phyloP scores from a whole-genome alignment of 2,888 invertebrate species.

The Ophraella communa region DNA sequence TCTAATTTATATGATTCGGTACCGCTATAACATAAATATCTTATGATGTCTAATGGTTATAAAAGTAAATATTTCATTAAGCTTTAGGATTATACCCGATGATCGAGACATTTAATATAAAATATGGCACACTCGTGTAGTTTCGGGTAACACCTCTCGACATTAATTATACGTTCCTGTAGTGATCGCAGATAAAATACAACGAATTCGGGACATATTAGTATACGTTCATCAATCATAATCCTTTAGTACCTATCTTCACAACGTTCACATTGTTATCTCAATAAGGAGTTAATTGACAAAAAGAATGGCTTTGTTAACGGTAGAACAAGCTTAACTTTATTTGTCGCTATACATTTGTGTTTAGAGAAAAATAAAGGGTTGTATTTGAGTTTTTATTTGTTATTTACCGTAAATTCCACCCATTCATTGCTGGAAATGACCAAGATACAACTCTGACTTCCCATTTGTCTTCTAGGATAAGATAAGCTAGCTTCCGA shows the following conservation, averaged over 20 bases:
- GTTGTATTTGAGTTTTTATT: no score
- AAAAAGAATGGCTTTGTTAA: slow-evolving; percentile 15
- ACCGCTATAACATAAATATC: no score
- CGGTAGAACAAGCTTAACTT: neutral
- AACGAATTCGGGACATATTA: slow-evolving; percentile 33
- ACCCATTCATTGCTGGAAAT: no score
- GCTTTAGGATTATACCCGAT: slow-evolving; percentile 11
- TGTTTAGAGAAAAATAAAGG: no score
- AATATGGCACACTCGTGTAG: slow-evolving; percentile 35
- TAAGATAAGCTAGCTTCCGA: no score
- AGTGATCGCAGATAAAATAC: slow-evolving; percentile 37
- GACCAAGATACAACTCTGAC: no score
- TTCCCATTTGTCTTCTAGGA: no score
- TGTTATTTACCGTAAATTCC: no score
- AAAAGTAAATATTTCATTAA: slow-evolving; percentile 25
- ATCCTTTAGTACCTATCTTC: slow-evolving; percentile 31
- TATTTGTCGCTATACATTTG: no score
- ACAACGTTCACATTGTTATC: slow-evolving; percentile 23
- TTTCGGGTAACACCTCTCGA: slow-evolving; percentile 34
- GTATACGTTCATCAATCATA: slow-evolving; percentile 34
- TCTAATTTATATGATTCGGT: neutral
- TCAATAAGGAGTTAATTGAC: slow-evolving; percentile 30
- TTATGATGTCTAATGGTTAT: slow-evolving; percentile 14
- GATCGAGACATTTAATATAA: slow-evolving; percentile 26
- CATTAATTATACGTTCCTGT: slow-evolving; percentile 35